These are phyloP conservation scores for Chirona hameri DNA, from an alignment of 2,888 invertebrate species.

Conservation along the genomic window DNA sequence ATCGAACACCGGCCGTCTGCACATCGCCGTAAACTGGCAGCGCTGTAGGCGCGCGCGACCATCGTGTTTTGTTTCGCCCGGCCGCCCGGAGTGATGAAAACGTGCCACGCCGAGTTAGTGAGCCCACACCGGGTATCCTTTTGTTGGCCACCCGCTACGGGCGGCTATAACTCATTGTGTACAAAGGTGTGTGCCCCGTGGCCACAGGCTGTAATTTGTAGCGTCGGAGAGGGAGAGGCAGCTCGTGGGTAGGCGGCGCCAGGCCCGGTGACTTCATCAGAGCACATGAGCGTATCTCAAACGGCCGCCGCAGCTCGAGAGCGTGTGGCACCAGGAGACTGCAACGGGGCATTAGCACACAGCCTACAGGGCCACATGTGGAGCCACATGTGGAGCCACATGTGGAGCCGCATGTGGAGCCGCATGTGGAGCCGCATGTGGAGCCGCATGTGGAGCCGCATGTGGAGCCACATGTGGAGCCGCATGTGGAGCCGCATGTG, in stretches of 20 bases:
- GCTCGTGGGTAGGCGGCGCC: neutral
- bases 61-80: neutral
- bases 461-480: too few species aligned
- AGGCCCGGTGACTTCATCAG: conserved; percentile 1
- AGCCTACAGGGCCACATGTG: neutral
- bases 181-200: neutral
- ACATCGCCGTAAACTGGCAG: neutral
- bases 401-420: too few species aligned
- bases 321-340: neutral
- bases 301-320: too few species aligned
- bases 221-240: neutral
- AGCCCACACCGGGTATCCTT: neutral
- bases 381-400: too few species aligned
- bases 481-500: too few species aligned
- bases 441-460: too few species aligned
- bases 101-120: neutral
- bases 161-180: neutral
- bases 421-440: too few species aligned
- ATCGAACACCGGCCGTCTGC: neutral
- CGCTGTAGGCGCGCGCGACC: neutral
- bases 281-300: too few species aligned
- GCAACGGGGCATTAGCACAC: neutral
- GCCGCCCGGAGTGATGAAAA: neutral
- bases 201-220: neutral
- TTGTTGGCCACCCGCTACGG: neutral